These are phyloP conservation scores for Eulemur rubriventer DNA, from an alignment of 2,797 vertebrate species.

Conservation along the genomic window DNA sequence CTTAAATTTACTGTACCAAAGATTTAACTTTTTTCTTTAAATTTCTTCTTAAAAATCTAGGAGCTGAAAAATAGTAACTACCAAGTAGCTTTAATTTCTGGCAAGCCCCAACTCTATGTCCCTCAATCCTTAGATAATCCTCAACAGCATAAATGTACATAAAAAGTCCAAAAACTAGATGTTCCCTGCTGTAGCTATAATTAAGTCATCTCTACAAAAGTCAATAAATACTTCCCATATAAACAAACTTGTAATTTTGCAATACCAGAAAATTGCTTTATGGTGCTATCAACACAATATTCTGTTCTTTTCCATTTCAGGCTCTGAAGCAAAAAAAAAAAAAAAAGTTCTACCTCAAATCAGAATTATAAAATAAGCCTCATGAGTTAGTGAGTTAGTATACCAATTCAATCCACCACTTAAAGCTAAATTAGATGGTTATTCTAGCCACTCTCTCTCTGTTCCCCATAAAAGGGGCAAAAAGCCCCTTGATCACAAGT, in stretches of 20 bases:
- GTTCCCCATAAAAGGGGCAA: not conserved
- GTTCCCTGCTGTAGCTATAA: conserved; percentile 7
- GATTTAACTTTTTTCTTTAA: not conserved
- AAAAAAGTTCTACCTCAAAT: conserved; percentile 23
- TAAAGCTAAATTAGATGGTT: conserved; percentile 47
- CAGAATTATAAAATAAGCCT: conserved; percentile 48
- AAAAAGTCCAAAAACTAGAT: not conserved
- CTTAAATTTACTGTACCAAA: not conserved
- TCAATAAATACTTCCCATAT: conserved; percentile 20
- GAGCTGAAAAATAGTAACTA: conserved; percentile 4
- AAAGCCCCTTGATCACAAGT: not conserved
- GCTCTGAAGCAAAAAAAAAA: not conserved
- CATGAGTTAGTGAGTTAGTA: not conserved
- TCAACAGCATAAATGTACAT: not conserved
- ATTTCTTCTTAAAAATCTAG: conserved; percentile 26
- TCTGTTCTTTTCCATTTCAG: conserved; percentile 26
- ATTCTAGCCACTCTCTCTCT: conserved; percentile 19
- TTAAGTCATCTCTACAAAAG: conserved; percentile 47
- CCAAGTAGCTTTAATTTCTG: not conserved
- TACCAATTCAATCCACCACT: conserved; percentile 31
- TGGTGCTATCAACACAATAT: conserved; percentile 33
- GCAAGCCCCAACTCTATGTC: not conserved
- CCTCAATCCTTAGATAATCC: conserved; percentile 1
- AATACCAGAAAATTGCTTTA: conserved; percentile 57
- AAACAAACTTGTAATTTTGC: conserved; percentile 34